These are phyloP conservation scores for Channa argus DNA, from an alignment of 2,113 vertebrate species.

Conservation along the genomic window DNA sequence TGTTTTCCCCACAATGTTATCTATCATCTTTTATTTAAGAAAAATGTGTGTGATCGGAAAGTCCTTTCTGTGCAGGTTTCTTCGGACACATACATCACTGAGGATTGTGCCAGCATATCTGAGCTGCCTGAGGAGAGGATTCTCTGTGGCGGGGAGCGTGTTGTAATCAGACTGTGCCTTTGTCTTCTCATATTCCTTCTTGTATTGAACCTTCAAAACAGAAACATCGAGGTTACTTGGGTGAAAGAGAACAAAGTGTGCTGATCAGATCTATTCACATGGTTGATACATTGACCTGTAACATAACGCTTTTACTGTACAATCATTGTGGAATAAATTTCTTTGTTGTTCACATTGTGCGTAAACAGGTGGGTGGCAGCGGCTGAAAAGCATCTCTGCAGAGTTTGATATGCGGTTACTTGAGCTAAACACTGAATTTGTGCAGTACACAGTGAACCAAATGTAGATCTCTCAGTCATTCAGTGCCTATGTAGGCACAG, in stretches of 20 bases:
- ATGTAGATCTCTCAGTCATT: constrained; percentile 21
- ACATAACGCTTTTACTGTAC: no score
- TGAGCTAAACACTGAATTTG: neutral
- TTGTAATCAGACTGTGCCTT: constrained; percentile 92
- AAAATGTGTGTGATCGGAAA: neutral
- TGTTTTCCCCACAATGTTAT: neutral
- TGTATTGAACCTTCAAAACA: constrained; percentile 91
- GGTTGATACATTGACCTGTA: neutral
- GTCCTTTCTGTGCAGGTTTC: neutral
- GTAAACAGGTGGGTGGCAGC: constrained; percentile 21
- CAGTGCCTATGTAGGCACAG: constrained; percentile 36
- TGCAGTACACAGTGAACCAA: constrained; percentile 16
- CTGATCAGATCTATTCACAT: neutral
- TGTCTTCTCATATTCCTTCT: constrained; percentile 92
- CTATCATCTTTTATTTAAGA: neutral
- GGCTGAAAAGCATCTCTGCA: constrained; percentile 23
- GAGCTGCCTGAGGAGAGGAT: constrained; percentile 91
- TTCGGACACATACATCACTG: constrained; percentile 90
- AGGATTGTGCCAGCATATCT: constrained; percentile 88
- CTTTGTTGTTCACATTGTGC: constrained; percentile 1
- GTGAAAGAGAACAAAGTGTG: constrained; percentile 1
- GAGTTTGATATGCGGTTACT: neutral
- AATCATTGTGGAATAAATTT: neutral
- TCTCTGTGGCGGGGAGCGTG: constrained; percentile 95
- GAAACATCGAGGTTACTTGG: constrained; percentile 25